A percentile compares a stretch with the other conserved stretches of the same genome.
Evolutionary conservation across 2,113 vertebrate species (phyloP).

Genomic region (Morone chrysops): DNA sequence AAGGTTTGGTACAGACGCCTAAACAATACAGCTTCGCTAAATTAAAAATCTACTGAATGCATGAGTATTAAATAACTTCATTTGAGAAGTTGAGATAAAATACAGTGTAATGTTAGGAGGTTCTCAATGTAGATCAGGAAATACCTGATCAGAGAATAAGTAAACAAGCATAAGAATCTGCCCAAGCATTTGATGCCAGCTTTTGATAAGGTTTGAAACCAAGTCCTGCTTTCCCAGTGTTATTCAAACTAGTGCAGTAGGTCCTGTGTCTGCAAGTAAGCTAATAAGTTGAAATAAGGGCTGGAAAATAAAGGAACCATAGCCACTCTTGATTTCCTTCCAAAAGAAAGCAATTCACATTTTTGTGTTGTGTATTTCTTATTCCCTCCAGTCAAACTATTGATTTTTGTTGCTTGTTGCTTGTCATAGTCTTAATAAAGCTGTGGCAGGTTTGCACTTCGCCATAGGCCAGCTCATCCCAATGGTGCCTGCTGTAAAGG

Average conservation of each 20-base stretch:
- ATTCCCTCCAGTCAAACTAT: constrained; percentile 36
- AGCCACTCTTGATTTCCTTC: constrained; percentile 1
- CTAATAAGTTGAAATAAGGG: not conserved
- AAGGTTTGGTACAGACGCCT: not conserved
- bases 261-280: not conserved
- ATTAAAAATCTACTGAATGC: not conserved
- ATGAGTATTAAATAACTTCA: not conserved
- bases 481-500: constrained; percentile 9
- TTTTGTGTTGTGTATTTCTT: constrained; percentile 21
- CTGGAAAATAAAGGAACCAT: not conserved
- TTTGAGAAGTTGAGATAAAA: not conserved
- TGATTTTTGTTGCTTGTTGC: constrained; percentile 22
- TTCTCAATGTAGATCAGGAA: not conserved
- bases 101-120: not conserved
- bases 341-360: not conserved
- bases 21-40: not conserved
- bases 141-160: not conserved
- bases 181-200: not conserved
- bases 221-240: not conserved
- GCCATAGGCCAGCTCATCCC: constrained; percentile 28
- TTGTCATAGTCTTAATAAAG: constrained; percentile 22
- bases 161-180: not conserved
- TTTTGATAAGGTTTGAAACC: not conserved
- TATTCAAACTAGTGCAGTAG: not conserved
- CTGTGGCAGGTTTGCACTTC: constrained; percentile 21